Percentiles rank a stretch among this genome's conserved stretches.
Conservation (phyloP, 1,140 invertebrate genomes). For the Subanguina moxae region DNA sequence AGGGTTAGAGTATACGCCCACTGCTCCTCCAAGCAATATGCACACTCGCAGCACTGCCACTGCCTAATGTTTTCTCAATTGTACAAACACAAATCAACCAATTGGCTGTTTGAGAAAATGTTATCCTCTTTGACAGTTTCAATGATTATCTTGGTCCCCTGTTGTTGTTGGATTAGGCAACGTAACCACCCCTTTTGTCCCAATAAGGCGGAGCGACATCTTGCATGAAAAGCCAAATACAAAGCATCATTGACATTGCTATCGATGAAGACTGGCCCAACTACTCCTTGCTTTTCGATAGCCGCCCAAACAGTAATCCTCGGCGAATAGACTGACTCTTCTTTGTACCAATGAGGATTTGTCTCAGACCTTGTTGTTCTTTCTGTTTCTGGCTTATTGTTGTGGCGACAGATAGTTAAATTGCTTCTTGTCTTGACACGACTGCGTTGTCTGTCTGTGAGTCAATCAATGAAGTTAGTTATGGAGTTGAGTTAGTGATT, state of each 20-base stretch:
- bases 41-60: constrained; percentile 47
- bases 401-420: no score
- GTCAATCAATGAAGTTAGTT: no score
- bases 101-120: constrained; percentile 8
- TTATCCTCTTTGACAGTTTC: not conserved
- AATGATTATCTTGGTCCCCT: not conserved
- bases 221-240: not conserved
- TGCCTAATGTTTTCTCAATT: constrained; percentile 38
- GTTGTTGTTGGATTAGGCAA: constrained; percentile 5
- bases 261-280: not conserved
- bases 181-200: not conserved
- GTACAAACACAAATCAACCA: not conserved
- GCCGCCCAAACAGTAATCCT: not conserved
- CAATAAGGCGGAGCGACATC: not conserved
- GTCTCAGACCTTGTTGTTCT: no score
- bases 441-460: no score
- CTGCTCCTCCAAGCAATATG: constrained; percentile 52
- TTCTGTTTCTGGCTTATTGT: no score
- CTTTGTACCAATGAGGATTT: not conserved
- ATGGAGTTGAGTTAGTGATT: no score
- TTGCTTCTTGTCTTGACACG: no score
- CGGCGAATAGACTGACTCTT: not conserved
- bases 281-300: not conserved
- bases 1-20: constrained; percentile 56
- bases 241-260: constrained; percentile 1